Percentiles rank a stretch among this genome's conserved stretches.
Conservation (phyloP, 2,888 invertebrate species). For the Bombylius major region DNA sequence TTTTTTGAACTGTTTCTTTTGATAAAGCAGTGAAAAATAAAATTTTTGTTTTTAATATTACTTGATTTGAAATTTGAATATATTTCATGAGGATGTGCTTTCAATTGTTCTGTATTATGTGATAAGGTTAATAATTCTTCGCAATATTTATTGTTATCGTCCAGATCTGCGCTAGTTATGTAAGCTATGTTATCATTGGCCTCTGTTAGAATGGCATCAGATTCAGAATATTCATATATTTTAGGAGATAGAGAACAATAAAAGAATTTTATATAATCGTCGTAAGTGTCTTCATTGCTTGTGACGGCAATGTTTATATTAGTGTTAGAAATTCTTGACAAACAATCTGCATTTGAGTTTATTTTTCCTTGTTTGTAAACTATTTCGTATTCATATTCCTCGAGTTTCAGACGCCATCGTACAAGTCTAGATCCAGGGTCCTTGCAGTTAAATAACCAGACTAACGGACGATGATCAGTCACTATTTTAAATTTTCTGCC, state of each 20-base stretch:
- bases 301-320: too few species aligned
- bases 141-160: not conserved
- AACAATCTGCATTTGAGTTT: conserved; percentile 2
- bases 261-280: not conserved
- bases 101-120: not conserved
- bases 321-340: not conserved
- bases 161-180: conserved; percentile 1
- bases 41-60: not conserved
- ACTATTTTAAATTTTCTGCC: too few species aligned
- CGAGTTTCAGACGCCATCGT: not conserved
- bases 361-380: not conserved
- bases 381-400: not conserved
- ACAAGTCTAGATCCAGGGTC: too few species aligned
- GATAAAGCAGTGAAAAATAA: conserved; percentile 4
- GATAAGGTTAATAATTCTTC: not conserved
- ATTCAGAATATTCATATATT: not conserved
- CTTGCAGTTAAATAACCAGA: too few species aligned
- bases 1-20: conserved; percentile 3
- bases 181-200: not conserved
- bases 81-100: conserved; percentile 2
- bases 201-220: not conserved
- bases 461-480: too few species aligned
- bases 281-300: not conserved
- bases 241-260: not conserved
- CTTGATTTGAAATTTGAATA: conserved; percentile 2